These are phyloP conservation scores for Lithosia quadra DNA, from an alignment of 2,888 invertebrate species.

Conservation along the genomic window DNA sequence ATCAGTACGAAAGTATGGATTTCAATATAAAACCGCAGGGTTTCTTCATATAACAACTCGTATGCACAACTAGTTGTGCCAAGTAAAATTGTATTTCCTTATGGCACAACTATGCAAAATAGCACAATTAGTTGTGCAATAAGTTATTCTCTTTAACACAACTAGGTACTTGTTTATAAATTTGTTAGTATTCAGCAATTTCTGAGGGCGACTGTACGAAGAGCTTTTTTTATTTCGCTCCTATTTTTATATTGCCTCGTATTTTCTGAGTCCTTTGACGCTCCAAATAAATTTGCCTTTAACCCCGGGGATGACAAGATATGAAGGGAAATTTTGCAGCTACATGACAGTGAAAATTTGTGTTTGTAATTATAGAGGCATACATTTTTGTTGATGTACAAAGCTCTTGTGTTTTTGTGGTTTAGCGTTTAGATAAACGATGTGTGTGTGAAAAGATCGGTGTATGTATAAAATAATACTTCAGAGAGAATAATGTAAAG, in stretches of 20 bases:
- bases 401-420: not conserved
- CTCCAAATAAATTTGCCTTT: slow-evolving; percentile 25
- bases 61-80: too few relatives aligned
- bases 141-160: not conserved
- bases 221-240: slow-evolving; percentile 11
- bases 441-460: too few relatives aligned
- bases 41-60: too few relatives aligned
- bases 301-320: slow-evolving; percentile 19
- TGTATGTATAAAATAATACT: too few relatives aligned
- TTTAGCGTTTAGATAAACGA: not conserved
- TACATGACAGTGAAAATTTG: slow-evolving; percentile 17
- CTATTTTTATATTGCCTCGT: slow-evolving; percentile 27
- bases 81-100: too few relatives aligned
- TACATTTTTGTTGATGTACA: not conserved
- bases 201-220: too few relatives aligned
- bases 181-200: too few relatives aligned
- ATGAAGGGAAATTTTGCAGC: slow-evolving; percentile 17
- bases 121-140: too few relatives aligned
- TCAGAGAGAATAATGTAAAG: not conserved
- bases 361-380: slow-evolving; percentile 10
- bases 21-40: too few relatives aligned
- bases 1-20: too few relatives aligned
- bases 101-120: too few relatives aligned
- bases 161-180: too few relatives aligned
- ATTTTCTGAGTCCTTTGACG: slow-evolving; percentile 34